A percentile compares a stretch with the other conserved stretches of the same genome.
These are phyloP conservation scores for Lindbergichthys nudifrons DNA, from an alignment of 2,797 vertebrate species.

Conservation along the genomic window DNA sequence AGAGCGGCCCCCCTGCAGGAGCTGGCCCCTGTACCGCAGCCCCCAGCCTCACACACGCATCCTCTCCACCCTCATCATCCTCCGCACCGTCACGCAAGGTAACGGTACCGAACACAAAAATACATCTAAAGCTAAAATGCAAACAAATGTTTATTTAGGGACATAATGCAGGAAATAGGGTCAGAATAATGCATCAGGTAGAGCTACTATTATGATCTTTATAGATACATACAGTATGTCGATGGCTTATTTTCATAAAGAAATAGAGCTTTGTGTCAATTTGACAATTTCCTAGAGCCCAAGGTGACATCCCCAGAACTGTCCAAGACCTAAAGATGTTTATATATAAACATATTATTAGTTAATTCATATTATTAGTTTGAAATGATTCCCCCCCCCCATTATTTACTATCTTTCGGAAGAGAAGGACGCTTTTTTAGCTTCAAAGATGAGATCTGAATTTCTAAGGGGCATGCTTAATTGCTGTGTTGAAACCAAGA, in stretches of 20 bases:
- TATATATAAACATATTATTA: no score
- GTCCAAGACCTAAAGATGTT: no score
- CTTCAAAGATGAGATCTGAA: background rate
- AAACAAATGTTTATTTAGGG: background rate
- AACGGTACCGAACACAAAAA: conserved; percentile 20
- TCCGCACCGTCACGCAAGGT: conserved; percentile 92
- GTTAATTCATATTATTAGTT: background rate
- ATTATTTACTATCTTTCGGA: background rate
- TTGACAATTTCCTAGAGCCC: background rate
- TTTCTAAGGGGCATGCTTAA: background rate
- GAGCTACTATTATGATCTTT: background rate
- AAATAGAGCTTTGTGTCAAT: background rate
- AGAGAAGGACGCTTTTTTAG: background rate
- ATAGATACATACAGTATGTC: background rate
- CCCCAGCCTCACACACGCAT: conserved; percentile 85
- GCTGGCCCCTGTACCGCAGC: conserved; percentile 84
- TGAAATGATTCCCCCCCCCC: background rate
- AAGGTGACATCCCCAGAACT: background rate
- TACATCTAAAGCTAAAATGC: background rate
- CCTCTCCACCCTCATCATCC: conserved; percentile 88
- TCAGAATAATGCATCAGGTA: background rate
- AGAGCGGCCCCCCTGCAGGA: conserved; percentile 73
- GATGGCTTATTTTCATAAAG: background rate
- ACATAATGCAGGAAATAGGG: background rate
- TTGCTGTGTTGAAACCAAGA: background rate